Base-by-base conservation (phyloP, 2,113 vertebrate species). In the Podarcis muralis region DNA sequence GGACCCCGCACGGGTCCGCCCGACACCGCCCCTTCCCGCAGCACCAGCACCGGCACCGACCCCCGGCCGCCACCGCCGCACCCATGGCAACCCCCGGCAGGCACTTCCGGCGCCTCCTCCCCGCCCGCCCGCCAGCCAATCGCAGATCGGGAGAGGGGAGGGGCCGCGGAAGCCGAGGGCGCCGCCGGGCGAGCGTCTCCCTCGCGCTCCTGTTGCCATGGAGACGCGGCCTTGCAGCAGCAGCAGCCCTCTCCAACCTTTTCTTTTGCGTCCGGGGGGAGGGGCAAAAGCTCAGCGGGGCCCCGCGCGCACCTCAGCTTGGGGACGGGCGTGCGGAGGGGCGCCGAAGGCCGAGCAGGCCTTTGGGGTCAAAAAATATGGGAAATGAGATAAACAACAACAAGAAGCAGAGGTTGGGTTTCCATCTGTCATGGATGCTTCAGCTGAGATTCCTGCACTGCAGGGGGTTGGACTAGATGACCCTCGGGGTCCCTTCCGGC, bases 1-100 rank as follows among this genome's bases (percentile, higher is more conserved):
- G 92, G 20, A 97, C 93, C 11, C 97, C 97, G 91, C 97, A 97
- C 35, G 95, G 96, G 77, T 97, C 97, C 89, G 59, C 57, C 59
- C 96, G 92, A 93, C 96, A 97, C 1, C 90, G 83, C 20, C 78
- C 78, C 71, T 12, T 32, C 76, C 87, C 87, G n/a, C 71, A 72
- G 57, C 87, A 75, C 85, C 94, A 90, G 93, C 97, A 97, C 1
- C 88, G 69, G 11, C 77, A 48, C 2, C 37, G 35, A 7, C 13
- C 83, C 35, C 69, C 80, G 2, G 25, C 35, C 93, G 96, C 97
- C 97, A 97, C 97, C 66, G 74, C 92, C 90, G 69, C 79, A 12
- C 74, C 69, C 81, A 59, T 86, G 62, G 85, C 89, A 81, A 74
- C 82, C 62, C 81, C 66, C 79, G 71, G 59, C 89, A 53, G 69